A percentile compares a stretch with the other conserved stretches of the same genome.
phyloP scores from a whole-genome alignment of 2,113 vertebrate species.

The Austrofundulus limnaeus region DNA sequence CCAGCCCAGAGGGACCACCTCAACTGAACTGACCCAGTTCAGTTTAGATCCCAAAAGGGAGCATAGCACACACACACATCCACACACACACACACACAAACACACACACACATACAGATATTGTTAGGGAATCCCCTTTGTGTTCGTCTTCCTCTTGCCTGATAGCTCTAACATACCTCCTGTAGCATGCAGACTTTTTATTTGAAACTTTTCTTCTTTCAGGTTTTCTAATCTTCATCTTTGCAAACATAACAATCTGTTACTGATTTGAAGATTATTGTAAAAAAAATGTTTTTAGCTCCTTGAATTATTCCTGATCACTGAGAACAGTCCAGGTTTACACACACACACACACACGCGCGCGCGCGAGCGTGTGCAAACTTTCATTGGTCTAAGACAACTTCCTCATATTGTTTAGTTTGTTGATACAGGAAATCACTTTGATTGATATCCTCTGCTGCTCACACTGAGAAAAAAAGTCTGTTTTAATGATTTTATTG shows the following conservation, averaged over 20 bases:
- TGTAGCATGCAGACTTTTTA: no score
- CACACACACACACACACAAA: conserved; percentile 7
- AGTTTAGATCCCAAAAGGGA: conserved; percentile 6
- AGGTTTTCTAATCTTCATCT: no score
- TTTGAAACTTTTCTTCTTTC: no score
- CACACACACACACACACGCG: conserved; percentile 4
- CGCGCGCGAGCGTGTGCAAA: no score
- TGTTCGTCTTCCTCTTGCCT: no score
- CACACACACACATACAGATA: neutral
- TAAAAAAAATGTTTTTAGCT: no score
- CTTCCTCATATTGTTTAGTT: conserved; percentile 74
- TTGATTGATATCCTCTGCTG: conserved; percentile 57
- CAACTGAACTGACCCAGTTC: conserved; percentile 32
- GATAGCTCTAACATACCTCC: no score
- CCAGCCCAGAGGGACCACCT: neutral
- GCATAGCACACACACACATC: conserved; percentile 8
- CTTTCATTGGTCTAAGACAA: conserved; percentile 34
- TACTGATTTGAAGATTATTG: no score
- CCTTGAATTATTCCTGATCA: no score
- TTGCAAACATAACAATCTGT: no score
- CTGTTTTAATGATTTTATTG: conserved; percentile 9
- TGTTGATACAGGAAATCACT: conserved; percentile 69
- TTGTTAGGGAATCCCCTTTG: no score
- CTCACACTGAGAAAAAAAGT: conserved; percentile 7
- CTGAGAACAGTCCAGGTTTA: neutral